phyloP scores from a whole-genome alignment of 2,113 vertebrate genomes.

The Sander lucioperca region DNA sequence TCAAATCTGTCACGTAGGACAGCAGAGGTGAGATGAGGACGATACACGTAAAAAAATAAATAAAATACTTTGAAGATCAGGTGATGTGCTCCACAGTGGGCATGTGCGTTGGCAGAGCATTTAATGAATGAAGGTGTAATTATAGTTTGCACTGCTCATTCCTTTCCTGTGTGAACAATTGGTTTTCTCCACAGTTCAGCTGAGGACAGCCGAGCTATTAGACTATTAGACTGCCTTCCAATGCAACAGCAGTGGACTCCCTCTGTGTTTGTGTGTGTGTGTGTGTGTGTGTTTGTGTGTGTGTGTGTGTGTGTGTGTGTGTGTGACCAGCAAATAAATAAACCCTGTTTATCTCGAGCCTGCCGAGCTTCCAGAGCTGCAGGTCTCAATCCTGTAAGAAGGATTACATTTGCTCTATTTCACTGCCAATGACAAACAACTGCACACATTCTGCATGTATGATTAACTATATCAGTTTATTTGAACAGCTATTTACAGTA shows the following conservation, averaged over 20 bases:
- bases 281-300: slow-evolving; percentile 14
- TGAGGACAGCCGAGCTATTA: slow-evolving; percentile 71
- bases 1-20: slow-evolving; percentile 21
- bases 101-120: slow-evolving; percentile 38
- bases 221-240: slow-evolving; percentile 60
- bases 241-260: slow-evolving; percentile 58
- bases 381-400: slow-evolving; percentile 43
- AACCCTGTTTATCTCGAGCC: slow-evolving; percentile 52
- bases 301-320: slow-evolving; percentile 6
- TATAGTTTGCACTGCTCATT: slow-evolving; percentile 33
- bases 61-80: slow-evolving; percentile 18
- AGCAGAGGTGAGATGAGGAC: slow-evolving; percentile 78
- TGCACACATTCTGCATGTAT: slow-evolving; percentile 25
- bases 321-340: slow-evolving; percentile 48
- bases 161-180: slow-evolving; percentile 44
- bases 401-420: slow-evolving; percentile 55
- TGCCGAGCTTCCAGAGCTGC: slow-evolving; percentile 18
- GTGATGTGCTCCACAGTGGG: slow-evolving; percentile 48
- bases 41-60: slow-evolving; percentile 24
- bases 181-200: slow-evolving; percentile 70
- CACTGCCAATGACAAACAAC: slow-evolving; percentile 36
- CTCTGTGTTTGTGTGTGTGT: slow-evolving; percentile 39
- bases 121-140: slow-evolving; percentile 70
- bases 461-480: slow-evolving; percentile 10
- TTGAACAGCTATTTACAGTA: not conserved